Base-by-base conservation (phyloP, 2,113 vertebrate genomes). In the Alethe castanea region DNA sequence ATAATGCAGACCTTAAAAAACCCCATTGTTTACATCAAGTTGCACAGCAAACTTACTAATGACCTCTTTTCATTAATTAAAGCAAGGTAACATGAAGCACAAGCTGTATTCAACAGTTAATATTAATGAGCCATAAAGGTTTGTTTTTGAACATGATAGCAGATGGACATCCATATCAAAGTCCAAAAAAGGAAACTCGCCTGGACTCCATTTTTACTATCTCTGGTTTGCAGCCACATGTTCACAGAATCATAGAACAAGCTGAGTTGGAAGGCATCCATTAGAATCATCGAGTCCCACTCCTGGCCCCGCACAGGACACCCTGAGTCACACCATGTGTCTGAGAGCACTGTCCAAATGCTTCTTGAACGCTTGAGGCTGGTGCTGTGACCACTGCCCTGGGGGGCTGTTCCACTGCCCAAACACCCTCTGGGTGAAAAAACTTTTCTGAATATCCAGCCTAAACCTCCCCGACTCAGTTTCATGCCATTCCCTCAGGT, bases 301-400 rank as follows among this genome's bases (percentile, higher is more conserved):
- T 35, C n/a, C 40, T 22, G 24, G 13, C 19, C 61, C 54, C 19
- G 29, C 20, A 23, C 29, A 54, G 54, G 17, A 35, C 8, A 25
- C 6, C 13, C 28, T 54, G 14, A 31, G 11, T 14, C 17, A 82
- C 29, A 54, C 20, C 8, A 6, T 4, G 6, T 31, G 19, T 14
- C 45, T 6, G 15, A 53, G 5, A 31, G 13, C n/a, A 22, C 0
- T 47, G 14, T 35, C 14, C 69, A 25, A 69, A 31, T 0, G 1
- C 25, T 35, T 35, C 7, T 6, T 35, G 47, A 12, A 11, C n/a
- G 40, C 54, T 11, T 19, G 9, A 36, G 14, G 25, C 29, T 61
- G 45, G 2, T 12, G 18, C 47, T 48, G 11, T 13, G 17, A 76
- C 17, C 47, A 13, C n/a, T 23, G 0, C 20, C 70, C n/a, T 26